A percentile compares a stretch with the other conserved stretches of the same genome.
These are phyloP conservation scores for Tupiocoris notatus DNA, from an alignment of 2,888 invertebrate species.

Conservation along the genomic window DNA sequence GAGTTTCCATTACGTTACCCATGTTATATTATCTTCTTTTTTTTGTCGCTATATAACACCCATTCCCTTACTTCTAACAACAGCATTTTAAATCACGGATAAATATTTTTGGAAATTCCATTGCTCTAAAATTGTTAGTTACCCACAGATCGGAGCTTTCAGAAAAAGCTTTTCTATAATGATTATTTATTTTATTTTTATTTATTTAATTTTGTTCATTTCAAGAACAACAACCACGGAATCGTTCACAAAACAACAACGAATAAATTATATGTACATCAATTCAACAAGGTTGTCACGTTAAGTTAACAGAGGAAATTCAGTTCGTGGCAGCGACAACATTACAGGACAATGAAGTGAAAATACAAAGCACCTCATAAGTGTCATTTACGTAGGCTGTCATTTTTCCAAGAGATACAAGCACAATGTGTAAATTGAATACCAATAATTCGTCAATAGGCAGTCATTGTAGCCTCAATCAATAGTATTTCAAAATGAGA, in stretches of 20 bases:
- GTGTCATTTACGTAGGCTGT: no score
- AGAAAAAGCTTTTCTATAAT: no score
- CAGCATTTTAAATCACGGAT: background rate
- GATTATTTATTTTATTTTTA: no score
- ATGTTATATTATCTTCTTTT: background rate
- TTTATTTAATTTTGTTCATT: no score
- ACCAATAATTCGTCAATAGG: no score
- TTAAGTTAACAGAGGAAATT: background rate
- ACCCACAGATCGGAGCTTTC: background rate
- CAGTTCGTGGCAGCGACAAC: no score
- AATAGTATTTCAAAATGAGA: no score
- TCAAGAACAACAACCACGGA: background rate
- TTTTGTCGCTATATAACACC: conserved; percentile 29
- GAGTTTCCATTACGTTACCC: conserved; percentile 11
- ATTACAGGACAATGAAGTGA: no score
- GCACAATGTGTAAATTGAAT: no score
- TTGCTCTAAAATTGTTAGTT: background rate
- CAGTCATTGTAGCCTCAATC: no score
- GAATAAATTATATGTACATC: background rate
- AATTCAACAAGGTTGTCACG: background rate
- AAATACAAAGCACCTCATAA: no score
- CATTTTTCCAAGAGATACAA: no score
- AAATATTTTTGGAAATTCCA: background rate
- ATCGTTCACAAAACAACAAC: background rate
- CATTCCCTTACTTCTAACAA: conserved; percentile 26